phyloP scores from a whole-genome alignment of 2,113 vertebrate genomes.

The Cervus canadensis region DNA sequence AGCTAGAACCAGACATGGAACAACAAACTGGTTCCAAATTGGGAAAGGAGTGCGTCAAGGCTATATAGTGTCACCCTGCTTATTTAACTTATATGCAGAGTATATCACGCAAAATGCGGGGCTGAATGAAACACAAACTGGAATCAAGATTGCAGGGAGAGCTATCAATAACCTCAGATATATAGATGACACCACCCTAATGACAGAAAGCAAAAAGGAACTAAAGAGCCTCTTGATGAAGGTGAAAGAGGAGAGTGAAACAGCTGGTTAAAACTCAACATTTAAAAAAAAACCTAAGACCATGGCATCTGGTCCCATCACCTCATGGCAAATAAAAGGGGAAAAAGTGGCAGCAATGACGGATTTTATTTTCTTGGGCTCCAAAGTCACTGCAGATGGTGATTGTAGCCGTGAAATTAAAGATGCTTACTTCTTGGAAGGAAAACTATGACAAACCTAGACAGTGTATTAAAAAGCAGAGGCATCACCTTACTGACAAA shows the following conservation, averaged over 20 bases:
- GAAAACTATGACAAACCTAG: background rate
- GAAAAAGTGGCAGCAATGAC: background rate
- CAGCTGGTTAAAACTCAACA: background rate
- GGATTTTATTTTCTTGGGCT: background rate
- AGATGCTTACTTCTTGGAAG: background rate
- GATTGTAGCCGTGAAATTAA: background rate
- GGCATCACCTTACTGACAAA: background rate
- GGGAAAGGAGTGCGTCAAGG: background rate
- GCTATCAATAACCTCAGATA: background rate
- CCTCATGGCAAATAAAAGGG: background rate
- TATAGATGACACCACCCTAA: background rate
- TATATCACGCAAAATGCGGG: background rate
- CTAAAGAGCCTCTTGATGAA: background rate
- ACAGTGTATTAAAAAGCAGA: background rate
- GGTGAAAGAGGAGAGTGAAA: background rate
- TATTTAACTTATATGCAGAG: background rate
- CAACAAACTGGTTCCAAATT: background rate
- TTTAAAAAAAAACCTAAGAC: background rate
- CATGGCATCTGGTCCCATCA: background rate
- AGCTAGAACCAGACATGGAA: background rate
- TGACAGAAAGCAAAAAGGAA: background rate
- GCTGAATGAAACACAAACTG: background rate
- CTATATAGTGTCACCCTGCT: background rate
- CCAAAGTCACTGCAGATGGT: background rate
- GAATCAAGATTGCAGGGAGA: background rate